Percentiles rank a stretch among this genome's conserved stretches.
Conservation (phyloP, 2,113 vertebrate species). For the Cyanoderma ruficeps region DNA sequence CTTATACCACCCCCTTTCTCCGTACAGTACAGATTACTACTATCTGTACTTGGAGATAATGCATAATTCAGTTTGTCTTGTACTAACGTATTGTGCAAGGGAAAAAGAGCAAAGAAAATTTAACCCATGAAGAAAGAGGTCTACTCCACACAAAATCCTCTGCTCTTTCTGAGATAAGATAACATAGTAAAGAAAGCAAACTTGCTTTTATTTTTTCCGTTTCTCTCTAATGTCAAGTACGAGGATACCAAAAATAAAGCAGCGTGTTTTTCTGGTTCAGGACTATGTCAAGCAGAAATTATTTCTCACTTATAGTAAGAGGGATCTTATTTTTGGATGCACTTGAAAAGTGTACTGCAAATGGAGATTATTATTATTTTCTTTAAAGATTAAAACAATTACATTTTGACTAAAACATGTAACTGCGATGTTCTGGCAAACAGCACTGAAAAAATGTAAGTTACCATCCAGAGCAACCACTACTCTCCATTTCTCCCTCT, state of each 20-base stretch:
- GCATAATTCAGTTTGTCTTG: neutral
- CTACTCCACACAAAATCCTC: neutral
- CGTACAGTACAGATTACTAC: neutral
- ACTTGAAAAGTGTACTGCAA: neutral
- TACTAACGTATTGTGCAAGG: neutral
- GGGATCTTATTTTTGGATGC: neutral
- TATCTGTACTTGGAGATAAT: neutral
- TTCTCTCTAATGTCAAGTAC: neutral
- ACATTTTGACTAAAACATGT: neutral
- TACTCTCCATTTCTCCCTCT: neutral
- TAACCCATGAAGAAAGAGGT: neutral
- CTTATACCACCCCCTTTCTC: neutral
- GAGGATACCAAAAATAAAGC: neutral
- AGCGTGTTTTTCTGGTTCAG: neutral
- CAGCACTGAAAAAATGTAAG: neutral
- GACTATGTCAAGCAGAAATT: slow-evolving; percentile 2
- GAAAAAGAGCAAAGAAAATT: neutral
- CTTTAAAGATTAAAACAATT: neutral
- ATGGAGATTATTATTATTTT: neutral
- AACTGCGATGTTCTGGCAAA: neutral
- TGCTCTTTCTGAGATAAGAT: neutral
- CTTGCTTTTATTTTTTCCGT: neutral
- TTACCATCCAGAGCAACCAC: neutral
- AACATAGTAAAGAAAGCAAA: neutral
- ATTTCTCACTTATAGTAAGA: neutral